These are phyloP conservation scores for Dipodomys merriami DNA, from an alignment of 2,113 vertebrate genomes.

Conservation along the genomic window DNA sequence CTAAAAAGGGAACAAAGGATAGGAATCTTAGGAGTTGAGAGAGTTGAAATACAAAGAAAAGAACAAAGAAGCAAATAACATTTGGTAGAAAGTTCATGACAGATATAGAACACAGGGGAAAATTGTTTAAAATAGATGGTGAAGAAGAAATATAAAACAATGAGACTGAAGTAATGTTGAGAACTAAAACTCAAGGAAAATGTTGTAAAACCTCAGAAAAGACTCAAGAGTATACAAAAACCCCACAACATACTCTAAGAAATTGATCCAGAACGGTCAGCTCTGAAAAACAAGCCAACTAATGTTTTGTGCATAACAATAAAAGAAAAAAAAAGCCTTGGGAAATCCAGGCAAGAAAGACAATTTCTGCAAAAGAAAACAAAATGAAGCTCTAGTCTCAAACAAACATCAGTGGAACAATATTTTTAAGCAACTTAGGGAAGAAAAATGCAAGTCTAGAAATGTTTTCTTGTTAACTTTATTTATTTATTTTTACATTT, in stretches of 20 bases:
- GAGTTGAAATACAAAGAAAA: background rate
- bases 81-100: background rate
- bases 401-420: background rate
- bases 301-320: too few relatives aligned
- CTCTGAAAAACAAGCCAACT: background rate
- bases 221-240: background rate
- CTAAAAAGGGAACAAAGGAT: too few relatives aligned
- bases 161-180: background rate
- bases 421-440: background rate
- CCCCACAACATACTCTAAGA: background rate
- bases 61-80: background rate
- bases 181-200: background rate
- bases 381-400: too few relatives aligned
- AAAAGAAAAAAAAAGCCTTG: background rate
- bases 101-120: background rate
- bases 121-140: background rate
- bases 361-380: background rate
- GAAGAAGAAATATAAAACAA: background rate
- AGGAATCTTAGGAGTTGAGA: background rate
- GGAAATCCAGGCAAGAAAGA: too few relatives aligned
- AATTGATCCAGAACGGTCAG: background rate
- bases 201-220: background rate
- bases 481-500: background rate
- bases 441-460: background rate
- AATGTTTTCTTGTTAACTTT: background rate